Evolutionary conservation across 2,113 vertebrate species (phyloP).

Genomic region (Danio rerio): DNA sequence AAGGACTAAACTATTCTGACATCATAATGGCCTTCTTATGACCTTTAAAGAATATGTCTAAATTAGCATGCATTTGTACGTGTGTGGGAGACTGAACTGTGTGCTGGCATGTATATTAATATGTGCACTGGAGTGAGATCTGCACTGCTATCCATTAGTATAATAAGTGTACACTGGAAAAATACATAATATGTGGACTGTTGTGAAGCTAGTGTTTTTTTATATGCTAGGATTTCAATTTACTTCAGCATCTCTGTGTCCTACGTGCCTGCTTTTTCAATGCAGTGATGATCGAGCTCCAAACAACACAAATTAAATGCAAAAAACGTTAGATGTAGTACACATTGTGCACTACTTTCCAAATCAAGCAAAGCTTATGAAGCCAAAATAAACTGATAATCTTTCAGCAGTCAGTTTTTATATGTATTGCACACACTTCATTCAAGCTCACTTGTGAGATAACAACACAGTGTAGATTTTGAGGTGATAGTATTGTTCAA

Average conservation of each 20-base stretch:
- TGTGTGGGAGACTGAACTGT: background rate
- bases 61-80: background rate
- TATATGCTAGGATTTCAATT: too few relatives aligned
- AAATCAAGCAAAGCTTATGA: background rate
- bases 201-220: too few relatives aligned
- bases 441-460: too few relatives aligned
- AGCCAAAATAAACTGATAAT: background rate
- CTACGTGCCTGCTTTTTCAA: too few relatives aligned
- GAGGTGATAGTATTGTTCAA: too few relatives aligned
- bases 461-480: too few relatives aligned
- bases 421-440: too few relatives aligned
- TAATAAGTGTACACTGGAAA: background rate
- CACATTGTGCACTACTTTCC: background rate
- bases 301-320: background rate
- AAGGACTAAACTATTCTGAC: background rate
- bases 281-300: too few relatives aligned
- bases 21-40: background rate
- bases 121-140: background rate
- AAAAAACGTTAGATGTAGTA: background rate
- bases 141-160: background rate
- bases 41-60: conserved; percentile 4
- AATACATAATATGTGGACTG: too few relatives aligned
- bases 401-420: too few relatives aligned
- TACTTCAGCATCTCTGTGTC: too few relatives aligned
- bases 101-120: background rate